phyloP scores from a whole-genome alignment of 2,797 vertebrate genomes.

The Alfaro cultratus region DNA sequence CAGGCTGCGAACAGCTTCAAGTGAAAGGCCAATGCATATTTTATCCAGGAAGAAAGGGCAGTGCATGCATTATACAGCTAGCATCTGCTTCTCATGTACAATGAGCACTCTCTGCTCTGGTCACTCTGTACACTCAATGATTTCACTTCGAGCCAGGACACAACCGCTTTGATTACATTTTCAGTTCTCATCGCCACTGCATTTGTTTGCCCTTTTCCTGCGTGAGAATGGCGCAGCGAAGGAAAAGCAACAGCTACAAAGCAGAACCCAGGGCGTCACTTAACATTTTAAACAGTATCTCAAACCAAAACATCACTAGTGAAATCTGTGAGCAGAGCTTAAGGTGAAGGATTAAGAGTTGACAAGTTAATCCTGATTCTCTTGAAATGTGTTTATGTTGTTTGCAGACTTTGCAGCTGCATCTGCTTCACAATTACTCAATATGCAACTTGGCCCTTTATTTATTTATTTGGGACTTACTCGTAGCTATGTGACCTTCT shows the following conservation, averaged over 20 bases:
- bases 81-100: constrained; percentile 54
- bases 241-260: neutral
- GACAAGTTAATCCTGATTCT: neutral
- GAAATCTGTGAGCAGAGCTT: neutral
- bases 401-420: neutral
- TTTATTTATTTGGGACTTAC: constrained; percentile 16
- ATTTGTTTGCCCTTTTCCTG: constrained; percentile 25
- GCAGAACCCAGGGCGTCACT: neutral
- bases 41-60: constrained; percentile 77
- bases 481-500: neutral
- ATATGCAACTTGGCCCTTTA: neutral
- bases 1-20: constrained; percentile 57
- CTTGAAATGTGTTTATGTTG: neutral
- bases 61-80: constrained; percentile 75
- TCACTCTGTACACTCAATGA: constrained; percentile 38
- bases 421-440: constrained; percentile 14
- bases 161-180: constrained; percentile 28
- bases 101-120: constrained; percentile 33
- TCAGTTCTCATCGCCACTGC: neutral
- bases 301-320: neutral
- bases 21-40: constrained; percentile 77
- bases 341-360: neutral
- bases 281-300: constrained; percentile 1
- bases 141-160: constrained; percentile 30
- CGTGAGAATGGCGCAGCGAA: neutral